Evolutionary conservation across 2,888 invertebrate species (phyloP).

Genomic region (Amblyjoppa fuscipennis): DNA sequence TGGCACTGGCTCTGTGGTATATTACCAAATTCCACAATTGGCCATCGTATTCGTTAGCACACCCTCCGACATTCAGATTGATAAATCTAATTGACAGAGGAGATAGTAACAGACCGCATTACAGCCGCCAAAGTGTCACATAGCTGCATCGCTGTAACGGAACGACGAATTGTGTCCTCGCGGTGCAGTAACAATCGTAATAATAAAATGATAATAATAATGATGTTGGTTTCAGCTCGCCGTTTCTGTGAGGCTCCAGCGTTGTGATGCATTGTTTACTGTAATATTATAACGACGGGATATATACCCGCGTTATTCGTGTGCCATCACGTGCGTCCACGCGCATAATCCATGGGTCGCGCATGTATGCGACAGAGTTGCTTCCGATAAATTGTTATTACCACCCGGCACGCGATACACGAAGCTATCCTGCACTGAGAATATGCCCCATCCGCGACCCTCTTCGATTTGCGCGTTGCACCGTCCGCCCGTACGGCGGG

Average conservation of each 20-base stretch:
- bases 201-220: slow-evolving; percentile 46
- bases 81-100: slow-evolving; percentile 49
- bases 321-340: slow-evolving; percentile 34
- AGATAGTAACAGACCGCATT: slow-evolving; percentile 7
- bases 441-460: slow-evolving; percentile 9
- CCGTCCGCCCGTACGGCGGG: not conserved
- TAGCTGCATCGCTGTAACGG: slow-evolving; percentile 9
- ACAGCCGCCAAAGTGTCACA: not conserved
- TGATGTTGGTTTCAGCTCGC: slow-evolving; percentile 21
- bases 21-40: slow-evolving; percentile 29
- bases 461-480: not conserved
- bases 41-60: slow-evolving; percentile 45
- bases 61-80: slow-evolving; percentile 39
- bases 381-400: slow-evolving; percentile 63
- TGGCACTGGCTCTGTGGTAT: slow-evolving; percentile 5
- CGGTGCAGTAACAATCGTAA: slow-evolving; percentile 20
- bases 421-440: slow-evolving; percentile 20
- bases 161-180: slow-evolving; percentile 17
- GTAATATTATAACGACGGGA: slow-evolving; percentile 40
- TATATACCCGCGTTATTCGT: slow-evolving; percentile 6
- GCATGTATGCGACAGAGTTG: slow-evolving; percentile 37
- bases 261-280: slow-evolving; percentile 50
- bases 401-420: slow-evolving; percentile 23
- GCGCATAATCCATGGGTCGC: slow-evolving; percentile 46
- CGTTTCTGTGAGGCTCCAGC: slow-evolving; percentile 1